Evolutionary conservation across 2,113 vertebrate species (phyloP), one percentile per base, ranked within the genome.

Genomic region (Centropus bengalensis): DNA sequence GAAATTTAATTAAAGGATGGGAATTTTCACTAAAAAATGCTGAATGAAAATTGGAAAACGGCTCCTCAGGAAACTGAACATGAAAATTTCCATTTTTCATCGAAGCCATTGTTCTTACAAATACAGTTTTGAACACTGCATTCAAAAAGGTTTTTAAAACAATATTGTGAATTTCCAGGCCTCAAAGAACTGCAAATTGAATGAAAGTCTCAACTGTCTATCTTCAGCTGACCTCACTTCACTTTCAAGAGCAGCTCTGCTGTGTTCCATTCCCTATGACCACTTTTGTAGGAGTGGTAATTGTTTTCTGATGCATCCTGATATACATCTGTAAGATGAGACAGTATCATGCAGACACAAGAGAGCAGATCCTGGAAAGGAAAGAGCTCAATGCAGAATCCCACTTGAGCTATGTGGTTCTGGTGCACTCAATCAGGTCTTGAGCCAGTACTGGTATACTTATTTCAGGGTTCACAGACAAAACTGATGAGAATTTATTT

Each of bases 401-500:
- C 27, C 36, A 54, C 63, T 55, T 3, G 1, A 76, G 54, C 30
- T 62, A 20, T 40, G 24, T 8, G 21, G 17, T 66, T 27, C 49
- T 76, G 75, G 21, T 32, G 38, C 59, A 85, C 66, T 66, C 62
- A 44, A 74, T 93, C 79, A 36, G 94, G 82, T 79, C 52, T 28
- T 78, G 59, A 93, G 93, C 76, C 71, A 73, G 59, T 77, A 88
- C 86, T 91, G 76, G 88, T 95, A 88, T 75, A 86, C 60, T 70
- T 60, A 67, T 81, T 78, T 77, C 80, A 86, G 83, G 76, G 90
- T 18, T 95, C 82, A 81, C 18, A 3, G 10, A 68, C 82, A 86
- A 92, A 94, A 88, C 30, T 44, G 60, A 81, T 71, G 83, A 81
- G 73, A 78, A 92, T 88, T 92, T 95, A 80, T 81, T 93, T 94